Evolutionary conservation across 2,113 vertebrate species (phyloP), one percentile per base, ranked within the genome.

Genomic region (Percina caprodes): DNA sequence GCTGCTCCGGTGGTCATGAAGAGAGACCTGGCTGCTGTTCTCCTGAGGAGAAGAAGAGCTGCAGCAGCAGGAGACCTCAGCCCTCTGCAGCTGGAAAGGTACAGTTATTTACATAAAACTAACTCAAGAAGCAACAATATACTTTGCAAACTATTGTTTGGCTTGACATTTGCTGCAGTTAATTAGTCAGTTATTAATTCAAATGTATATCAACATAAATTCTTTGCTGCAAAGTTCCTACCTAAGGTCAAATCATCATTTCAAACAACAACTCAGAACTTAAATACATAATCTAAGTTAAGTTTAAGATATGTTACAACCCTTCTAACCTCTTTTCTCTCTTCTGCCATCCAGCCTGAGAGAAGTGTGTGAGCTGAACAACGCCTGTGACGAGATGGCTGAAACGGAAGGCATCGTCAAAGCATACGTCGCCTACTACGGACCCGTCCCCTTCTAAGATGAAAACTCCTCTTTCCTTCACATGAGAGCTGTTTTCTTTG

Each of bases 291-390:
- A 26, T 69, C 7, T 0, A 61, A 48, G 35, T 4, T 23, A 13
- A 33, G 6, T 42, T 24, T 13, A 30, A 46, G 15, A 46, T 24
- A 59, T 59, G 10, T 35, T 21, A 45, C 5, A 52, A n/a, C 8
- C 5, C 30, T 33, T 48, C 49, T 76, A 35, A 79, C 21, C 2
- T 18, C 2, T 0, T 79, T 30, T 73, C 8, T 65, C n/a, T 67
- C 9, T 19, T 35, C n/a, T n/a, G 79, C 70, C 26, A 12, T 90
- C 51, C 86, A 96, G 95, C 62, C 90, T 96, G 83, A 90, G 81
- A 0, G 97, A 98, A 80, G 96, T 95, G 48, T 98, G 97, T 70
- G 97, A 97, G 79, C 74, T 91, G 78, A 95, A 96, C 14, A 7
- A 88, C 0, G 95, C 92, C 56, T 98, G 97, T 62, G 95, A 96